Conservation (phyloP, 2,797 vertebrate genomes). For the Pygocentrus nattereri region DNA sequence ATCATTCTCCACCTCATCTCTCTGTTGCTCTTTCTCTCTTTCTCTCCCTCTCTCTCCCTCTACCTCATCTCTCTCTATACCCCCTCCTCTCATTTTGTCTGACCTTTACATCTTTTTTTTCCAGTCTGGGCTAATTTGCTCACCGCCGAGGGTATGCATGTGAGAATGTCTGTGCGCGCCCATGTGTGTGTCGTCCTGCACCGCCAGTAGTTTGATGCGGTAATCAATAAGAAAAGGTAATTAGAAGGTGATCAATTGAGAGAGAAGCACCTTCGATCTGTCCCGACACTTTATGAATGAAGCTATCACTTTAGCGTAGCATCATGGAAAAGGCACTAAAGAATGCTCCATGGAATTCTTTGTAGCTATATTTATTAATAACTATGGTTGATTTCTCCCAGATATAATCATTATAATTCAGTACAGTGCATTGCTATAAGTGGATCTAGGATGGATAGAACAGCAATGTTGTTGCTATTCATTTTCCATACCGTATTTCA, state of each 20-base stretch:
- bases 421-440: no score
- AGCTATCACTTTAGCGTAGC: constrained; percentile 45
- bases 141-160: constrained; percentile 19
- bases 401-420: not conserved
- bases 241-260: constrained; percentile 62
- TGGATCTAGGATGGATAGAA: no score
- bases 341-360: not conserved
- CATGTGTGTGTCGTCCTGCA: constrained; percentile 18
- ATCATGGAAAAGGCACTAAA: not conserved
- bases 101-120: constrained; percentile 60
- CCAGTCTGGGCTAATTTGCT: constrained; percentile 60
- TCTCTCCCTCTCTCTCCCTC: constrained; percentile 52
- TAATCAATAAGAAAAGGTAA: constrained; percentile 64
- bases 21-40: constrained; percentile 42
- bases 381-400: not conserved
- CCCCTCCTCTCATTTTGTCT: constrained; percentile 56
- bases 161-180: constrained; percentile 14
- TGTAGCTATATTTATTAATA: not conserved
- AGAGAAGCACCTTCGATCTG: constrained; percentile 53
- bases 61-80: constrained; percentile 38
- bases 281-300: constrained; percentile 52
- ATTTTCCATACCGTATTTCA: no score
- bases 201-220: constrained; percentile 33
- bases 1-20: constrained; percentile 61
- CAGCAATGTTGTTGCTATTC: no score